Evolutionary conservation across 53 echinoderm and acorn worm genomes (phyloP).

Genomic region (Mesocentrotus franciscanus): DNA sequence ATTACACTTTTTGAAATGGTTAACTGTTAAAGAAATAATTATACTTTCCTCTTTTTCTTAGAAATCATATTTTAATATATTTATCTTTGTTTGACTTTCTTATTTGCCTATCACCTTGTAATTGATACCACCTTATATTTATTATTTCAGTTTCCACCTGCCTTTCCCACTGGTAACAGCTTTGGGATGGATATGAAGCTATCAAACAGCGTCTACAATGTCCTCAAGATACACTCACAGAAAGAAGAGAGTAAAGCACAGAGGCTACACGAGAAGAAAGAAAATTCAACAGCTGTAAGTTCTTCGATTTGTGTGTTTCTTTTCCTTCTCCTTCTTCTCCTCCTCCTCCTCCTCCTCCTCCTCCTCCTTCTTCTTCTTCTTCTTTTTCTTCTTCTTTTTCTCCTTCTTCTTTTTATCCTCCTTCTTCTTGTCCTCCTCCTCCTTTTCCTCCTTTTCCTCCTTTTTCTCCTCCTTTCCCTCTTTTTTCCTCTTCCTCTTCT

Average conservation of each 20-base stretch:
- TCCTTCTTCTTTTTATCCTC: too few relatives aligned
- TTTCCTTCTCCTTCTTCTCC: background rate
- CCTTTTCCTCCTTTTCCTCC: background rate
- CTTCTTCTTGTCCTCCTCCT: too few relatives aligned
- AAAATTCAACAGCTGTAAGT: conserved; percentile 96
- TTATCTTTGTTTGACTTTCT: background rate
- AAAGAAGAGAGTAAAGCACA: conserved; percentile 88
- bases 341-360: conserved; percentile 5
- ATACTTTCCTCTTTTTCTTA: background rate
- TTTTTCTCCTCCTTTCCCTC: background rate
- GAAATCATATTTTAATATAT: background rate
- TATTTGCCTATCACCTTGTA: too few relatives aligned
- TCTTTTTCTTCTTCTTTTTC: too few relatives aligned
- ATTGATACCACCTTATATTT: background rate
- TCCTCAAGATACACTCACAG: conserved; percentile 87
- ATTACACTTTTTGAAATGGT: too few relatives aligned
- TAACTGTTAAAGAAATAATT: too few relatives aligned
- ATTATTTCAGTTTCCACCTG: conserved; percentile 83
- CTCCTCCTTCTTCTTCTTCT: background rate
- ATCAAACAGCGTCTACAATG: conserved; percentile 95
- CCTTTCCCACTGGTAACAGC: conserved; percentile 84
- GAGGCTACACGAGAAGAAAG: conserved; percentile 93
- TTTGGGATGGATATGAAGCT: conserved; percentile 92
- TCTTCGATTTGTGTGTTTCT: background rate
- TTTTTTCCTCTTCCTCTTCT: too few relatives aligned